Evolutionary conservation across 2,888 invertebrate species (phyloP).

Genomic region (Pyrrhosoma nymphula): DNA sequence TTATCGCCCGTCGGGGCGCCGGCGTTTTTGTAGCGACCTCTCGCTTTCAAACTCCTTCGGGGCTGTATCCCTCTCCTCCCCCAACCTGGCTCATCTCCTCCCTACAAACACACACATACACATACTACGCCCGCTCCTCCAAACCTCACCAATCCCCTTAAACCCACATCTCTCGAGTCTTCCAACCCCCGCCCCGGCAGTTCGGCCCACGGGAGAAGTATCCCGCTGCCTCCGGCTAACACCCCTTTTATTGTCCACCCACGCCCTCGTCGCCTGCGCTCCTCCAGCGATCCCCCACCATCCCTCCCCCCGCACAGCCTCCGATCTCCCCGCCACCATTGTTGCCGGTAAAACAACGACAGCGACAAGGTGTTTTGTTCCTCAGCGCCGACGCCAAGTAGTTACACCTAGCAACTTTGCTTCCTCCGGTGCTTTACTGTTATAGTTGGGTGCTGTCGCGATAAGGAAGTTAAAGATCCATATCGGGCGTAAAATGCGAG

Average conservation of each 20-base stretch:
- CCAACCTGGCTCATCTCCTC: not conserved
- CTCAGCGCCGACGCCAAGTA: conserved; percentile 29
- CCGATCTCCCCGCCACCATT: conserved; percentile 28
- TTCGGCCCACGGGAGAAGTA: conserved; percentile 56
- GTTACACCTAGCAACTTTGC: conserved; percentile 2
- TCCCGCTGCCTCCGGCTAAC: conserved; percentile 43
- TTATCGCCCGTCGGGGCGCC: conserved; percentile 64
- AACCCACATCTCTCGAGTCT: not conserved
- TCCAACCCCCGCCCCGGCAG: not conserved
- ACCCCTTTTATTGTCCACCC: conserved; percentile 62
- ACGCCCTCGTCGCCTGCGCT: not conserved
- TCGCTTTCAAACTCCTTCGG: conserved; percentile 55
- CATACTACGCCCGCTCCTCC: not conserved
- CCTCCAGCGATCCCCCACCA: not conserved
- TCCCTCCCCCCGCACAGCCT: not conserved
- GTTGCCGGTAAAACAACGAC: conserved; percentile 66
- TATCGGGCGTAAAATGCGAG: not conserved
- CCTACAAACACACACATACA: not conserved
- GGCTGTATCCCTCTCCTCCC: not conserved
- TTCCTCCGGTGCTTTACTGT: conserved; percentile 24
- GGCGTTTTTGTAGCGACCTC: conserved; percentile 56
- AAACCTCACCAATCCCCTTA: conserved; percentile 45
- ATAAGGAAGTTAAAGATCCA: not conserved
- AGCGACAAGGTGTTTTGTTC: conserved; percentile 60
- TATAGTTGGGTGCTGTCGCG: conserved; percentile 5